Evolutionary conservation across 1,140 invertebrate species (phyloP).

Genomic region (Eriosoma lanigerum): DNA sequence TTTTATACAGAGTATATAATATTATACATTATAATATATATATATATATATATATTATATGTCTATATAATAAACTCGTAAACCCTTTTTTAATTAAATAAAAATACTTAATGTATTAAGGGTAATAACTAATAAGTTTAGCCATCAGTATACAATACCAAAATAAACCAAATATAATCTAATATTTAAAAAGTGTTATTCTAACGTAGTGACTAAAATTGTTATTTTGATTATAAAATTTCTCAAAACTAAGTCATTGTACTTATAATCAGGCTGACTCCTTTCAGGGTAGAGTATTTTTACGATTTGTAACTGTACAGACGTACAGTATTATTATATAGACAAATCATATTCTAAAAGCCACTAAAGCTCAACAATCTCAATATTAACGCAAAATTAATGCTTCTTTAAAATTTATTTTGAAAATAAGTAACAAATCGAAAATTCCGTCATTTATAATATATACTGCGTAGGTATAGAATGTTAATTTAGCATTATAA

Average conservation of each 20-base stretch:
- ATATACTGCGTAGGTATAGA: too few species aligned
- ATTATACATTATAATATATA: too few species aligned
- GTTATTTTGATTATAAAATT: conserved; percentile 8
- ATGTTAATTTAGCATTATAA: too few species aligned
- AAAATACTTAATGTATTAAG: neutral
- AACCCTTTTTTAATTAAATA: too few species aligned
- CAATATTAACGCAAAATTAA: conserved; percentile 7
- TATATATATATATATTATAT: too few species aligned
- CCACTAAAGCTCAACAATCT: conserved; percentile 26
- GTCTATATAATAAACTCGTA: too few species aligned
- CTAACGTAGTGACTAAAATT: neutral
- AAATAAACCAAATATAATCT: neutral
- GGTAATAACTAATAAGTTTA: neutral
- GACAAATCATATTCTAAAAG: conserved; percentile 13
- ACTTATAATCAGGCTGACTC: conserved; percentile 13
- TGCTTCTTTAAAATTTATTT: conserved; percentile 15
- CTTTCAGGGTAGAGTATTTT: conserved; percentile 44
- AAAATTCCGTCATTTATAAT: too few species aligned
- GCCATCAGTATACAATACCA: neutral
- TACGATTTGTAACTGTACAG: conserved; percentile 19
- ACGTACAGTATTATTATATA: conserved; percentile 20
- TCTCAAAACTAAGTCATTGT: neutral
- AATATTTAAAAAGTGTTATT: neutral
- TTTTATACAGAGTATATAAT: conserved; percentile 9
- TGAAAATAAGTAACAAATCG: neutral